These are phyloP conservation scores for Brienomyrus brachyistius DNA, from an alignment of 2,113 vertebrate species.

Conservation along the genomic window DNA sequence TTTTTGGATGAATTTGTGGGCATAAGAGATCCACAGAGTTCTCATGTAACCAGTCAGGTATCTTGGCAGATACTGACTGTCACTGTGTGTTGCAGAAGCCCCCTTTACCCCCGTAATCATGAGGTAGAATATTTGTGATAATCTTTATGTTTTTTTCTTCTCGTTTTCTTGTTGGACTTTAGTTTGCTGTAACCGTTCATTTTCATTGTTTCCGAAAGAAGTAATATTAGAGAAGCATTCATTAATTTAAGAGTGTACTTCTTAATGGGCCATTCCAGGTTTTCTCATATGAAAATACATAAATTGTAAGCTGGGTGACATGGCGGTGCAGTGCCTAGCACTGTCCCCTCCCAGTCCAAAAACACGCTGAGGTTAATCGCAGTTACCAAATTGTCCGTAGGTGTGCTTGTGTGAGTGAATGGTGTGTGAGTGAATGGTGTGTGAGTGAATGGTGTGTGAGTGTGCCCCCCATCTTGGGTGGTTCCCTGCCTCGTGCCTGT, in stretches of 20 bases:
- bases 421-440: background rate
- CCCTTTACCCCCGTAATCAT: background rate
- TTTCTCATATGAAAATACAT: background rate
- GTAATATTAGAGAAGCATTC: background rate
- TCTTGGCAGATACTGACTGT: background rate
- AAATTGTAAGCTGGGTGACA: background rate
- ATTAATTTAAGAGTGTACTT: background rate
- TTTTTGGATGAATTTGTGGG: constrained; percentile 1
- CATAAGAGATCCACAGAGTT: background rate
- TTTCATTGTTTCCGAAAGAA: background rate
- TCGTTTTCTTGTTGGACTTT: background rate
- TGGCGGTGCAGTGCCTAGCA: background rate
- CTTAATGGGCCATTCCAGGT: background rate
- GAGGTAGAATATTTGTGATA: background rate
- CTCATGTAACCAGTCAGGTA: background rate
- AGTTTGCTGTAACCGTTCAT: background rate
- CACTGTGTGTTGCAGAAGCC: background rate
- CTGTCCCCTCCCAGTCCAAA: background rate
- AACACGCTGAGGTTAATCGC: background rate
- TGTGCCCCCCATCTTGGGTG: background rate
- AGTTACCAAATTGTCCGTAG: background rate
- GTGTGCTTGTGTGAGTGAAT: background rate
- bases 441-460: background rate
- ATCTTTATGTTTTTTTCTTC: background rate
- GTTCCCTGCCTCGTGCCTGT: background rate